These are phyloP conservation scores for Todiramphus chloris DNA, from an alignment of 2,113 vertebrate genomes.

Conservation along the genomic window DNA sequence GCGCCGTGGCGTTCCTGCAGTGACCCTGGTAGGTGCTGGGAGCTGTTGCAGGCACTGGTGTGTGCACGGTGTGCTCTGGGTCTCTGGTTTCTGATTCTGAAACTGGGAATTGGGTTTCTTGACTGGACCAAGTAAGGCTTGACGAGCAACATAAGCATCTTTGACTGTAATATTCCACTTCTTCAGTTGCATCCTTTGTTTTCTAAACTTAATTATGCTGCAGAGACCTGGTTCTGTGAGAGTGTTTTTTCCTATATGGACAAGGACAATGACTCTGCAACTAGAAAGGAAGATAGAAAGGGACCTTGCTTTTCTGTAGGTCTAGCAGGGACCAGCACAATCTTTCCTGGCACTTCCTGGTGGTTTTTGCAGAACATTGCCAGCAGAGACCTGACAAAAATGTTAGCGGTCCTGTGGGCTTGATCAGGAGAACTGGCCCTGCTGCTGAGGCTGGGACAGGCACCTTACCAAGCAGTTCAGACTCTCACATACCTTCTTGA, in stretches of 20 bases:
- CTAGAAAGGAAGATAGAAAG: not conserved
- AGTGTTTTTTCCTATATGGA: accelerated
- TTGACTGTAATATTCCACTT: not conserved
- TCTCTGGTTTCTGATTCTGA: not conserved
- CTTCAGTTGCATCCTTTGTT: not conserved
- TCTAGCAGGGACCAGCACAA: not conserved
- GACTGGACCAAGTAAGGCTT: not conserved
- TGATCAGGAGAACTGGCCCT: not conserved
- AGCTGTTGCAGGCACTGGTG: accelerated
- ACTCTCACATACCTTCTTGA: not conserved
- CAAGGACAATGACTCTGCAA: not conserved
- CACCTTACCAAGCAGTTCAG: not conserved
- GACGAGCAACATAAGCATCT: not conserved
- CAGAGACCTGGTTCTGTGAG: not conserved
- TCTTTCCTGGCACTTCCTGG: not conserved
- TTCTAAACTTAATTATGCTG: not conserved
- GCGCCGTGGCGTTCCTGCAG: not conserved
- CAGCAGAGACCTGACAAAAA: not conserved
- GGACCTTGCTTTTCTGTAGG: not conserved
- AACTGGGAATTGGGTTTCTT: not conserved
- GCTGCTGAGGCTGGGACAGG: not conserved
- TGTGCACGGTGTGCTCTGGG: accelerated
- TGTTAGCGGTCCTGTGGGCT: not conserved
- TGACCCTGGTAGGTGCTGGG: constrained; percentile 20
- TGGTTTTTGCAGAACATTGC: not conserved